Evolutionary conservation across 2,113 vertebrate species (phyloP), one percentile per base, ranked within the genome.

Genomic region (Poecile atricapillus): DNA sequence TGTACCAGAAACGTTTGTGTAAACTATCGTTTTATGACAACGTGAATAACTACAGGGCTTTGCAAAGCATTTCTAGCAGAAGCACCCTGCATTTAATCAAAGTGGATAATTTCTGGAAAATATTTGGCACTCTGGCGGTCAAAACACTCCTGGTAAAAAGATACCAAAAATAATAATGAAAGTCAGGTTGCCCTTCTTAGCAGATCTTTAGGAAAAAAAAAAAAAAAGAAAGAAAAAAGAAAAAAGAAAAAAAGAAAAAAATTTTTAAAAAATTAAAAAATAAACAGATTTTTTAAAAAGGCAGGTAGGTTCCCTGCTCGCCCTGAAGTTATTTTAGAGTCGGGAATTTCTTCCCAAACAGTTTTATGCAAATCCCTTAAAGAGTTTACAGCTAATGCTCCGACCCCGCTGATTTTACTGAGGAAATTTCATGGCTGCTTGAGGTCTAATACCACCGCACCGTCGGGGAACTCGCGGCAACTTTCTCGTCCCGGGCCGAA

Each of bases 311-410:
- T 49, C 12, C 24, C 35, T 3, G 2, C 37, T 90, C 10, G 0
- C 17, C 46, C 68, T 46, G 10, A 83, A 91, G 84, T 95, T 95
- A 52, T 65, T 91, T 82, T 39, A 83, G 62, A 41, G 35, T 25
- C 37, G n/a, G 23, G 50, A 84, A 91, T 87, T 74, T 93, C 69
- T 88, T 87, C 58, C 80, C 73, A 27, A 94, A 86, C 59, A 79
- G 71, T 87, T 94, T 90, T 64, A 74, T 59, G 90, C 59, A 95
- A 97, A 96, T 90, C 76, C 55, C 37, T 89, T 70, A 46, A 55
- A 95, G 81, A 95, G 91, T 96, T 94, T 91, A 80, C 15, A 41
- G 89, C 37, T 35, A 69, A 64, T 49, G 31, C 58, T 82, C 70
- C 87, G 82, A 91, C 50, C 69, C 58, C 69, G 56, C 67, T 60